Percentiles rank a stretch among this genome's conserved stretches.
phyloP scores from a whole-genome alignment of 2,888 invertebrate species.

The Drosophila paranaensis region DNA sequence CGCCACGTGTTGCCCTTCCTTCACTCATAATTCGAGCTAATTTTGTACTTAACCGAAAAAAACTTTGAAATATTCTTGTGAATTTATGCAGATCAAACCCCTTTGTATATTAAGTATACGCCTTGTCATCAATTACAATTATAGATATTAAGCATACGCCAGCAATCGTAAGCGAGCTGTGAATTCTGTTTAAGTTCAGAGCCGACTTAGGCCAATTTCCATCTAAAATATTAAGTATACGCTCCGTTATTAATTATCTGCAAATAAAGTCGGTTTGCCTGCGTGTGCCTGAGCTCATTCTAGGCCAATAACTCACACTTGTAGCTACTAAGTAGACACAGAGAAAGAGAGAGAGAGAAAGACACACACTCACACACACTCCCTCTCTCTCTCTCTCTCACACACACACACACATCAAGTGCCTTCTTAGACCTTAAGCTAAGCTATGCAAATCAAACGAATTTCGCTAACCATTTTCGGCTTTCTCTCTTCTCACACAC shows the following conservation, averaged over 20 bases:
- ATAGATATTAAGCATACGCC: not conserved
- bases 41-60: too few species aligned
- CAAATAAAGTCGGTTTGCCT: constrained; percentile 1
- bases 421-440: constrained; percentile 31
- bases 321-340: constrained; percentile 45
- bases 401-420: not conserved
- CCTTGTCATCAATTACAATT: constrained; percentile 1
- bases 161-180: not conserved
- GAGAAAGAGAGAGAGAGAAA: not conserved
- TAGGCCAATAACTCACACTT: constrained; percentile 24
- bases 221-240: not conserved
- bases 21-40: not conserved
- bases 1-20: constrained; percentile 5
- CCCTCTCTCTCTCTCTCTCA: not conserved
- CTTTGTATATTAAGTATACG: constrained; percentile 7
- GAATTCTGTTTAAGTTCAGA: not conserved
- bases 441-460: constrained; percentile 45
- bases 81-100: not conserved
- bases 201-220: not conserved
- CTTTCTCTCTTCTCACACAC: constrained; percentile 56
- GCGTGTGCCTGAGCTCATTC: constrained; percentile 29
- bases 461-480: constrained; percentile 60
- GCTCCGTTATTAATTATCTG: not conserved
- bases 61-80: not conserved
- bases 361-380: not conserved